A percentile compares a stretch with the other conserved stretches of the same genome.
phyloP scores from a whole-genome alignment of 2,888 invertebrate genomes.

The Acrobasis repandana region DNA sequence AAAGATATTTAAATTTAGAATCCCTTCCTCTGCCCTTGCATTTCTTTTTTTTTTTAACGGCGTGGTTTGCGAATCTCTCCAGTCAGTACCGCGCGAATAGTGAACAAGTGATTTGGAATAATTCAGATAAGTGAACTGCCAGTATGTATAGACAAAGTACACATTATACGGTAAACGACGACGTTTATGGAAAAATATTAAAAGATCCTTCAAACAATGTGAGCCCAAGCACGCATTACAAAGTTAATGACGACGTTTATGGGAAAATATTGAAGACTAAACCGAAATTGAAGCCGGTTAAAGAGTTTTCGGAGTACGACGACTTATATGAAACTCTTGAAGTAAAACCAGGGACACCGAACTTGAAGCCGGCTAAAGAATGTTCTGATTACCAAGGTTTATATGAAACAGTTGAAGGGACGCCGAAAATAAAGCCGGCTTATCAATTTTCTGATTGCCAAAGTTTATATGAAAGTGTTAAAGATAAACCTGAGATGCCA shows the following conservation, averaged over 20 bases:
- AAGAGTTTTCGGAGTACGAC: conserved; percentile 51
- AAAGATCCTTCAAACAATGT: conserved; percentile 37
- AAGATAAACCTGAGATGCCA: too few species aligned
- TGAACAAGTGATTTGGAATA: conserved; percentile 27
- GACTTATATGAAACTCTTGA: conserved; percentile 72
- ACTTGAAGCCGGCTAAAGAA: background rate
- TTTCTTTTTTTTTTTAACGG: conserved; percentile 50
- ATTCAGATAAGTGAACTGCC: conserved; percentile 36
- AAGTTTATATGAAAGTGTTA: too few species aligned
- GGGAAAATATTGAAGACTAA: conserved; percentile 70
- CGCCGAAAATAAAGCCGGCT: too few species aligned
- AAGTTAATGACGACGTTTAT: conserved; percentile 75
- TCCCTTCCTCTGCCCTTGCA: conserved; percentile 64
- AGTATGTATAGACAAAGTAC: conserved; percentile 45
- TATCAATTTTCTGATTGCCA: too few species aligned
- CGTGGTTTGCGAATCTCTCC: conserved; percentile 51
- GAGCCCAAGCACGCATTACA: conserved; percentile 61
- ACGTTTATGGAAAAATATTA: conserved; percentile 73
- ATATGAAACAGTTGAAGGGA: background rate
- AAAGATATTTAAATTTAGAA: conserved; percentile 76
- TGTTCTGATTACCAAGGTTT: background rate
- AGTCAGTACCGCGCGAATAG: conserved; percentile 56
- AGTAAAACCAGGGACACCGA: conserved; percentile 30
- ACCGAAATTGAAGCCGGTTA: conserved; percentile 47
- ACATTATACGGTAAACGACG: conserved; percentile 74